Percentiles rank a stretch among this genome's conserved stretches.
phyloP scores from a whole-genome alignment of 2,888 invertebrate species.

The Chrysolina haemoptera region DNA sequence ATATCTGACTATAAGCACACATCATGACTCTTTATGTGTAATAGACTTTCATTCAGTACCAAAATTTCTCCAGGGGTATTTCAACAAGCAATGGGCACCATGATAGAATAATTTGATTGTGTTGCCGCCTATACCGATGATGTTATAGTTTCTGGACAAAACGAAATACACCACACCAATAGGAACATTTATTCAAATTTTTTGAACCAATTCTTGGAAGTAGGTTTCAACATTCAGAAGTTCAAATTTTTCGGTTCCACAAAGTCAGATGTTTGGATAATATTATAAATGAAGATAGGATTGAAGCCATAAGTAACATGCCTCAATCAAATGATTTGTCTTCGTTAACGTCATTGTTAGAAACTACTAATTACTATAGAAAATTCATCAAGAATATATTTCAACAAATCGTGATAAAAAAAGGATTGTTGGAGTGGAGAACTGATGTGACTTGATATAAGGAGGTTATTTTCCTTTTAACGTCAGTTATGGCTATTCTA shows the following conservation, averaged over 20 bases:
- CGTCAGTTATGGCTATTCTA: too few species aligned
- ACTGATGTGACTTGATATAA: too few species aligned
- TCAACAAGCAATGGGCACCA: not conserved
- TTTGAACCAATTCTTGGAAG: not conserved
- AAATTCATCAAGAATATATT: too few species aligned
- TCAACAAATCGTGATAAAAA: too few species aligned
- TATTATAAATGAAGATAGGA: too few species aligned
- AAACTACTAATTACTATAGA: too few species aligned
- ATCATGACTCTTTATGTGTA: not conserved
- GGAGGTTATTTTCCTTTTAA: too few species aligned
- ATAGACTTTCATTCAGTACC: not conserved
- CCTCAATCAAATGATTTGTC: too few species aligned
- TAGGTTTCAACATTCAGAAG: not conserved
- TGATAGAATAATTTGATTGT: not conserved
- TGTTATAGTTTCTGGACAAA: not conserved
- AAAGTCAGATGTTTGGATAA: not conserved
- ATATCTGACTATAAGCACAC: slow-evolving; percentile 15
- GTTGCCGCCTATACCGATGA: slow-evolving; percentile 8
- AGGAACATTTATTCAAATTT: not conserved
- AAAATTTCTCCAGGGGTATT: not conserved
- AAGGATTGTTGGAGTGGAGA: too few species aligned
- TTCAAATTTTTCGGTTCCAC: not conserved
- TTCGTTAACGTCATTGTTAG: too few species aligned
- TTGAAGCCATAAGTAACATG: too few species aligned
- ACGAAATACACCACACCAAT: not conserved